These are phyloP conservation scores for Artibeus lituratus DNA, from an alignment of 2,797 vertebrate genomes.

Conservation along the genomic window DNA sequence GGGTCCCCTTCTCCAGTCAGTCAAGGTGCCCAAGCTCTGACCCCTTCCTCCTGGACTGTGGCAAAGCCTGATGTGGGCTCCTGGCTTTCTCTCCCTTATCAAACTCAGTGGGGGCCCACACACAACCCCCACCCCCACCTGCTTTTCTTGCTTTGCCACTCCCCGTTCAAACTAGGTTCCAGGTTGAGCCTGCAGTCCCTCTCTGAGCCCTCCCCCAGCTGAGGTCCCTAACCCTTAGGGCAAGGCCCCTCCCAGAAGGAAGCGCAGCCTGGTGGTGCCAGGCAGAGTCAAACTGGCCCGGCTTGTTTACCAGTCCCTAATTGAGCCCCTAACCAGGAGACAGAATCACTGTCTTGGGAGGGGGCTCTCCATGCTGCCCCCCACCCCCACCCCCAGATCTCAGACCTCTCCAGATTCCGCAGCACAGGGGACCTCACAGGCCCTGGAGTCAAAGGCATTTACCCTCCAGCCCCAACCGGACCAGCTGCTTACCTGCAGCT, in stretches of 20 bases:
- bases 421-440: background rate
- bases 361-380: background rate
- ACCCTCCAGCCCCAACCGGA: background rate
- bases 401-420: background rate
- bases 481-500: background rate
- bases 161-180: background rate
- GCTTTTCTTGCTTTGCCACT: slow-evolving; percentile 46
- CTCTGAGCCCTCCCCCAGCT: background rate
- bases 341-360: background rate
- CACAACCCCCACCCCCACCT: background rate
- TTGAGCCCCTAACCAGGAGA: background rate
- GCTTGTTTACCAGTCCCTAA: slow-evolving; percentile 38
- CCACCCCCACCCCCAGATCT: background rate
- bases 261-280: background rate
- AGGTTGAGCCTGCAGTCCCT: background rate
- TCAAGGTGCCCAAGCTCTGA: background rate
- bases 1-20: background rate
- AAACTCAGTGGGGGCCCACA: background rate
- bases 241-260: slow-evolving; percentile 45
- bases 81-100: background rate
- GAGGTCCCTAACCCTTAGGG: slow-evolving; percentile 57
- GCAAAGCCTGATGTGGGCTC: background rate
- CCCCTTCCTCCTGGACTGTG: background rate
- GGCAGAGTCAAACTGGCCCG: slow-evolving; percentile 21
- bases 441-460: background rate